Base-by-base conservation (phyloP, 2,113 vertebrate genomes). In the Malurus elegans region DNA sequence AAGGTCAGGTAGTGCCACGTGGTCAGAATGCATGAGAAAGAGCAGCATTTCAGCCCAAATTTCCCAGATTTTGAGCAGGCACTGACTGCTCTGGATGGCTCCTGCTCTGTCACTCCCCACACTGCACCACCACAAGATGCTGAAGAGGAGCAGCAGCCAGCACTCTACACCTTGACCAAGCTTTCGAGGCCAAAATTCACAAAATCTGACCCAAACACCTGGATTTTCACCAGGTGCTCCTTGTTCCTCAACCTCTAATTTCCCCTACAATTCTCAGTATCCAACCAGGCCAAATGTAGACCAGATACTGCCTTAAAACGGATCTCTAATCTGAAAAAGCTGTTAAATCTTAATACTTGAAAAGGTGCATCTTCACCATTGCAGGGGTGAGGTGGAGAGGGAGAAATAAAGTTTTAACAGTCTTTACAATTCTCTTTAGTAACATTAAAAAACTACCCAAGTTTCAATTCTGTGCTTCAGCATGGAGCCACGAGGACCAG, bases 61-160 rank as follows among this genome's bases (percentile, higher is more conserved):
- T 73, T 48, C 67, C 50, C 8, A 1, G 4, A 5, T 45, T 83
- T 76, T 56, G 45, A 21, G 58, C 7, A 32, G 62, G 23, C 16
- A 20, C 3, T 31, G 64, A 11, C 17, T 57, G 4, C 4, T 53
- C 48, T 4, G 34, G 15, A 14, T 8, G 19, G 21, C 8, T 53
- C 36, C 86, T 66, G 45, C 0, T 53, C 6, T 26, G 47, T 8
- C 65, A 23, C 36, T 13, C 38, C 61, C 36, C 17, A 15, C 0
- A 2, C 0, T 20, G 5, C 18, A 4, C 13, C 20, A 10, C 38
- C 28, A 13, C 8, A 7, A n/a, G 9, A 0, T 9, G 28, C 1
- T 40, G 70, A 24, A 18, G 25, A 6, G 17, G 14, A 28, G 44
- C 24, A 38, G 40, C 32, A 82, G 40, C 53, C 61, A 76, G 8